phyloP scores from a whole-genome alignment of 2,797 vertebrate genomes.

The Crenuchus spilurus region DNA sequence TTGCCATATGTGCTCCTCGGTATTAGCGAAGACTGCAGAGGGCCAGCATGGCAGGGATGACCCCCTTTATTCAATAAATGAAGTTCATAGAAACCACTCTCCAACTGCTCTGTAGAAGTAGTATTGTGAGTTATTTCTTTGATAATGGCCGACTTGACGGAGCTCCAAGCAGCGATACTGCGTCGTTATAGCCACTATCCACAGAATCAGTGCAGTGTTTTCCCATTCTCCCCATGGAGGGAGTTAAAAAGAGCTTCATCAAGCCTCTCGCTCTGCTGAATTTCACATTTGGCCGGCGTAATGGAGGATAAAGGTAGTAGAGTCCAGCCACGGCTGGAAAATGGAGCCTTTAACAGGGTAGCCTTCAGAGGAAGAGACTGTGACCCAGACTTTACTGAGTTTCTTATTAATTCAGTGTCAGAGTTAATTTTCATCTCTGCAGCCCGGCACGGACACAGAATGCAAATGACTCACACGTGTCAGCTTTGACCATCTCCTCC shows the following conservation, averaged over 20 bases:
- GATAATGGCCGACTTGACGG: not conserved
- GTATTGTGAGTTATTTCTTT: not conserved
- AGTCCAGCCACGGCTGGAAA: conserved; percentile 57
- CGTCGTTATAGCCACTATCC: not conserved
- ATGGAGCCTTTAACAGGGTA: conserved; percentile 64
- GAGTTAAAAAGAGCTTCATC: conserved; percentile 41
- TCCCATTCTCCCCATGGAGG: conserved; percentile 26
- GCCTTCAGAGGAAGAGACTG: conserved; percentile 58
- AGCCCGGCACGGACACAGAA: conserved; percentile 50
- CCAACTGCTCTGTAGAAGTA: not conserved
- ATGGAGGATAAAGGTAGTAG: conserved; percentile 52
- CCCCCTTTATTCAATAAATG: too few species aligned
- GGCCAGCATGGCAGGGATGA: not conserved
- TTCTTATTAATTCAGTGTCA: conserved; percentile 63
- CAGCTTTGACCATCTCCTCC: conserved; percentile 32
- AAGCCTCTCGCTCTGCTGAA: conserved; percentile 19
- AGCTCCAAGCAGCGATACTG: not conserved
- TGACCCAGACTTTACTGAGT: conserved; percentile 59
- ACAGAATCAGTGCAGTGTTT: conserved; percentile 14
- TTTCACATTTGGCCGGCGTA: conserved; percentile 42
- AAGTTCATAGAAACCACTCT: not conserved
- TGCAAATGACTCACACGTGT: conserved; percentile 64
- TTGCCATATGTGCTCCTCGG: not conserved
- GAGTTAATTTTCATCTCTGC: conserved; percentile 61
- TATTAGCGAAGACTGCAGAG: not conserved